Evolutionary conservation across 2,113 vertebrate species (phyloP).

Genomic region (Oncorhynchus mykiss): DNA sequence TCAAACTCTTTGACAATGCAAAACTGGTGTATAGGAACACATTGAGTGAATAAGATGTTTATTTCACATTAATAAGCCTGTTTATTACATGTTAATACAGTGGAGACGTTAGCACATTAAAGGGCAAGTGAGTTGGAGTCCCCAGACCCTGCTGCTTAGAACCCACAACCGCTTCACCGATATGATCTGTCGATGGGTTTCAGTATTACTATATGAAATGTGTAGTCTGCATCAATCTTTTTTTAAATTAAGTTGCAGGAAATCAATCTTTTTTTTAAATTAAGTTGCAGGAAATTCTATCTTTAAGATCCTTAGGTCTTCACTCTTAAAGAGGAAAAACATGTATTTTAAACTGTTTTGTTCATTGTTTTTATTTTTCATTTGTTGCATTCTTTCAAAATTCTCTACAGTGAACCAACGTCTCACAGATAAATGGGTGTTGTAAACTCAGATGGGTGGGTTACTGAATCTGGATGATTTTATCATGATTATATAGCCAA

Average conservation of each 20-base stretch:
- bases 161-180: constrained; percentile 38
- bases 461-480: constrained; percentile 47
- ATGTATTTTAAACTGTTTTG: constrained; percentile 61
- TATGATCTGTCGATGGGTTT: constrained; percentile 44
- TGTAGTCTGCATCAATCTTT: constrained; percentile 59
- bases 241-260: constrained; percentile 56
- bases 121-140: constrained; percentile 38
- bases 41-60: constrained; percentile 1
- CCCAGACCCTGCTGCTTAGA: constrained; percentile 51
- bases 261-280: constrained; percentile 50
- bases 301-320: constrained; percentile 82
- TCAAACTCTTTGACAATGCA: constrained; percentile 15
- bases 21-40: constrained; percentile 30
- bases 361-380: constrained; percentile 34
- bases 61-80: constrained; percentile 16
- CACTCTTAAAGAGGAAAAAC: constrained; percentile 85
- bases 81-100: constrained; percentile 9
- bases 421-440: constrained; percentile 56
- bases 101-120: constrained; percentile 34
- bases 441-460: constrained; percentile 56
- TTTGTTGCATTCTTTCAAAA: constrained; percentile 74
- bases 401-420: constrained; percentile 61
- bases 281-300: constrained; percentile 68
- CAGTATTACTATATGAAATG: constrained; percentile 73
- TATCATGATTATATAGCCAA: constrained; percentile 66